phyloP scores from a whole-genome alignment of 2,888 invertebrate species.

The Chymomyza amoena region DNA sequence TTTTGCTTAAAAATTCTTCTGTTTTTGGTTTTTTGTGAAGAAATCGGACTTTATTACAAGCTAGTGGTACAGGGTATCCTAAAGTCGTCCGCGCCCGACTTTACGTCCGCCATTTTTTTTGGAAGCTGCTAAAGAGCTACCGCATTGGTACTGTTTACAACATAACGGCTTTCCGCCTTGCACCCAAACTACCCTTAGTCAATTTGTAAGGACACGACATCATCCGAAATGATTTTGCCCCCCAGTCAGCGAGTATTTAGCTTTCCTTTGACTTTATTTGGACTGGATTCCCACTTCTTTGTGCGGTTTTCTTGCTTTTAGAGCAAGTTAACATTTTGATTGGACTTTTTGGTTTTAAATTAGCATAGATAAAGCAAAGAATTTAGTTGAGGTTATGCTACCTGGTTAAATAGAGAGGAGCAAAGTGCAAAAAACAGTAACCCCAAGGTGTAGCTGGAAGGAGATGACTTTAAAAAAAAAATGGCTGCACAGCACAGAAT shows the following conservation, averaged over 20 bases:
- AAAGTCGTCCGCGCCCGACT: too few species aligned
- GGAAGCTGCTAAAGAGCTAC: background rate
- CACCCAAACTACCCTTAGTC: background rate
- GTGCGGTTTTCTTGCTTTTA: background rate
- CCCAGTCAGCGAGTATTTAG: background rate
- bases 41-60: too few species aligned
- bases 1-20: too few species aligned
- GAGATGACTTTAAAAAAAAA: background rate
- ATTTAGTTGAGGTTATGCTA: background rate
- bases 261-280: background rate
- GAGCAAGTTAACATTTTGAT: background rate
- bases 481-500: background rate
- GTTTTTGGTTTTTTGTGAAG: too few species aligned
- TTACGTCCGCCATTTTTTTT: too few species aligned
- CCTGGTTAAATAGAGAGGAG: background rate
- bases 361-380: background rate
- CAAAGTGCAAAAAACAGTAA: background rate
- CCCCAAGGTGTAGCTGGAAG: too few species aligned
- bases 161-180: background rate
- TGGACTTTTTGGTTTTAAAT: background rate
- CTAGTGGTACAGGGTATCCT: too few species aligned
- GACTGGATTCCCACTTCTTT: background rate
- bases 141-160: background rate
- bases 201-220: slow-evolving; percentile 23
- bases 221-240: slow-evolving; percentile 6